These are phyloP conservation scores for Periophthalmodon schlosseri DNA, from an alignment of 2,113 vertebrate species.

Conservation along the genomic window DNA sequence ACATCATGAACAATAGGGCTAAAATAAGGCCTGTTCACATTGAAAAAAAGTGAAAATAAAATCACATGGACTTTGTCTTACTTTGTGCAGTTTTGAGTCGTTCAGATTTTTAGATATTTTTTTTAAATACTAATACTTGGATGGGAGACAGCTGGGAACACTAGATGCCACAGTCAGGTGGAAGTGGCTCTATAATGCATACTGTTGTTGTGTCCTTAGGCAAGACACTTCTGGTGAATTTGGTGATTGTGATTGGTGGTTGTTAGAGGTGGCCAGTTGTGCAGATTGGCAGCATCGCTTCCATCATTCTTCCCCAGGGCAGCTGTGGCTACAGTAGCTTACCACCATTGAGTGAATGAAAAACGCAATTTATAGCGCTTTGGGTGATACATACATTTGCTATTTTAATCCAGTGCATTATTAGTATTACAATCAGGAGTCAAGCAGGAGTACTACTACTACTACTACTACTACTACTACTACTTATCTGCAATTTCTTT, in stretches of 20 bases:
- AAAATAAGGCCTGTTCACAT: neutral
- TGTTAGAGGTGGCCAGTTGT: too few relatives aligned
- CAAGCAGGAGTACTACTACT: neutral
- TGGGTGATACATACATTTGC: too few relatives aligned
- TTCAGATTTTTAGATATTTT: too few relatives aligned
- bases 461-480: neutral
- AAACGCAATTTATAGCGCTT: too few relatives aligned
- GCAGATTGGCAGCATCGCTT: too few relatives aligned
- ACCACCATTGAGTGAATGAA: neutral
- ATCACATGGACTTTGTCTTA: too few relatives aligned
- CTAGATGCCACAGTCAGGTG: neutral
- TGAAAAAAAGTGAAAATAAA: too few relatives aligned
- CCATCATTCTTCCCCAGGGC: neutral
- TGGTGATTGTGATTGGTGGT: too few relatives aligned
- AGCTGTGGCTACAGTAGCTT: neutral
- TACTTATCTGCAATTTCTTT: neutral
- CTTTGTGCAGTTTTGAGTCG: too few relatives aligned
- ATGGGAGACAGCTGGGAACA: neutral
- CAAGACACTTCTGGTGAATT: too few relatives aligned
- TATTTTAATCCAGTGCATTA: neutral
- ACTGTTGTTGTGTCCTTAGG: neutral
- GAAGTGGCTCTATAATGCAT: neutral
- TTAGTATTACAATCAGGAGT: neutral
- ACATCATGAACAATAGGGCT: neutral
- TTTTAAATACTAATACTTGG: too few relatives aligned